Base-by-base conservation (phyloP, 2,797 vertebrate species). In the Hemibagrus guttatus region DNA sequence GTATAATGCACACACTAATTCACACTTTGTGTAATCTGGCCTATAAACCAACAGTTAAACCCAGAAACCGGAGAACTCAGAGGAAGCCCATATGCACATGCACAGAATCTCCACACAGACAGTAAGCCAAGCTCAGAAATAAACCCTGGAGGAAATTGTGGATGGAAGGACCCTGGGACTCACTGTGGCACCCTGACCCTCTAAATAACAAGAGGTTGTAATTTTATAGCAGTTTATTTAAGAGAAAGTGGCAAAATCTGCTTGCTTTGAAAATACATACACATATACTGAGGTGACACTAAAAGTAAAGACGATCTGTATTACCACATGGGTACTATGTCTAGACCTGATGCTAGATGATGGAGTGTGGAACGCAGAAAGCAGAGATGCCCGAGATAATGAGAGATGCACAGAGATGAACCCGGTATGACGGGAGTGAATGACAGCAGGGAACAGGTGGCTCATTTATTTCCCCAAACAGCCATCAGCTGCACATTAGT, bases 361-460 rank as follows among this genome's bases (percentile, higher is more conserved):
- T 94, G 92, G 92, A 95, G 95, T 95, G 95, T 96, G 94, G 95
- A 95, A 92, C 91, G 94, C 94, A 95, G 91, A 94, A 95, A 96
- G 95, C 96, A 92, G 93, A 95, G 93, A 90, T 97, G 96, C 96
- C 96, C 96, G 95, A 92, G 95, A 94, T 96, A 96, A 97, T 96
- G 94, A 96, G 93, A 92, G 92, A 84, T 66, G 84, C 81, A 63
- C 31, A 61, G 83, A 87, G 54, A 28, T 86, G 72, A 91, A 92
- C 93, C 95, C 95, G 93, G 92, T 93, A 94, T 95, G 96, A 94
- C 93, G 42, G 84, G 52, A 85, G 83, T 17, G 56, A 92, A 92
- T 96, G 96, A 96, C 95, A 95, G 93, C 92, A 85, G 58, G 39
- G 89, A 95, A 90, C 88, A 90, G 90, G 85, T 90, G 88, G 85